Conservation (phyloP, 2,113 vertebrate species). For the Diphyllodes magnificus region DNA sequence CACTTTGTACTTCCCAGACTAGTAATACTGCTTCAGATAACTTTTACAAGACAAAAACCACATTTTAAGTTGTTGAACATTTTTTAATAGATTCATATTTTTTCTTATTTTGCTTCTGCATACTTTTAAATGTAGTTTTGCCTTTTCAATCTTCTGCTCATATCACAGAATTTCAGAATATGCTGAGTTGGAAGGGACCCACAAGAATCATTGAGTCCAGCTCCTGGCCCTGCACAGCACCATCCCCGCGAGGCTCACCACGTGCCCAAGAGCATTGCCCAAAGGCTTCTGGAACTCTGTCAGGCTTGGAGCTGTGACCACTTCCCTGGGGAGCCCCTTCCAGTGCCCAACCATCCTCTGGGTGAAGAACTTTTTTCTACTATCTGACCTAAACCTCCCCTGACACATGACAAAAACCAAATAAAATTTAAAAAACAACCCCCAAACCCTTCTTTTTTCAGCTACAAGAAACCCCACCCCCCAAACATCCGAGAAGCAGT, state of each 20-base stretch:
- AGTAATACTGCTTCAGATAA: neutral
- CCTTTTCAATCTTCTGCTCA: neutral
- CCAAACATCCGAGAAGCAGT: neutral
- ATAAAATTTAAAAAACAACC: rapidly evolving
- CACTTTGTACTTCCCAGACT: neutral
- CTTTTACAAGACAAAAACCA: neutral
- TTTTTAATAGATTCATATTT: neutral
- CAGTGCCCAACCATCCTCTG: neutral
- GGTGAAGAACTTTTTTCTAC: neutral
- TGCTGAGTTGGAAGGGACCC: neutral
- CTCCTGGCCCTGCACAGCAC: neutral
- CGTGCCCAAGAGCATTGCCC: neutral
- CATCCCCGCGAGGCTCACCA: neutral
- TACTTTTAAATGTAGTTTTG: neutral
- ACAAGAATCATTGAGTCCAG: neutral
- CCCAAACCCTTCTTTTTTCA: neutral
- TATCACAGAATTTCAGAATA: neutral
- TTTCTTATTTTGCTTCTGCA: neutral
- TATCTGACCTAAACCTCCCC: neutral
- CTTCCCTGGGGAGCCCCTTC: neutral
- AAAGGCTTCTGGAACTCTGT: neutral
- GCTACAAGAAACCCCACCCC: rapidly evolving
- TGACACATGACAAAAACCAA: neutral
- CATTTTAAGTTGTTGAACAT: neutral
- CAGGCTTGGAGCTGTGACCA: neutral